Evolutionary conservation across 2,888 invertebrate species (phyloP).

Genomic region (Thereva unica): DNA sequence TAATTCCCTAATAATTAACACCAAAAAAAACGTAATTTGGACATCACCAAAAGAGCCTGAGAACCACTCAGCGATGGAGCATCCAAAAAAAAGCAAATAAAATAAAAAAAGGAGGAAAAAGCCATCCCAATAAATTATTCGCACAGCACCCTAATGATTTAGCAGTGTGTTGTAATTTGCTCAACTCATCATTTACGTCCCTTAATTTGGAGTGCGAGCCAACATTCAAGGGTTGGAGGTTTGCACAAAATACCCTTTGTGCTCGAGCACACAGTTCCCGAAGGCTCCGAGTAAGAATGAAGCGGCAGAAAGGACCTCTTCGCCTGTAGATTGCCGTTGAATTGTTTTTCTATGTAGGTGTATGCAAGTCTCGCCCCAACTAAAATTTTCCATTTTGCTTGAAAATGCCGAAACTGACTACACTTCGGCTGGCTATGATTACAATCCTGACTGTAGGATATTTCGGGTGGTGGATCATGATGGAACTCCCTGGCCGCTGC

Average conservation of each 20-base stretch:
- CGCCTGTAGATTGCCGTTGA: conserved; percentile 7
- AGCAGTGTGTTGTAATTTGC: conserved; percentile 41
- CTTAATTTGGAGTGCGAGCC: conserved; percentile 37
- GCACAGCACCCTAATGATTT: conserved; percentile 41
- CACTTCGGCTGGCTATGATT: conserved; percentile 25
- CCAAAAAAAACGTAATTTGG: conserved; percentile 31
- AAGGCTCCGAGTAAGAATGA: background rate
- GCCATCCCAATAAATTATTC: conserved; percentile 37
- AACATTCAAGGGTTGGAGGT: conserved; percentile 19
- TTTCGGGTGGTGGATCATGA: conserved; percentile 26
- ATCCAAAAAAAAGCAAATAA: conserved; percentile 12
- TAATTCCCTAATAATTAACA: conserved; percentile 29
- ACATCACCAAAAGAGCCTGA: conserved; percentile 22
- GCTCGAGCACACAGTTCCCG: background rate
- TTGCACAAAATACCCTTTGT: conserved; percentile 10
- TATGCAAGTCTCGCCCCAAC: conserved; percentile 9
- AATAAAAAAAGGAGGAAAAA: conserved; percentile 20
- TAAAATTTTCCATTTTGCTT: conserved; percentile 10
- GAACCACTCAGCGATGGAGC: conserved; percentile 21
- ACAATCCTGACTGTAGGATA: conserved; percentile 23
- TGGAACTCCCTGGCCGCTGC: conserved; percentile 8
- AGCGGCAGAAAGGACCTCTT: conserved; percentile 8
- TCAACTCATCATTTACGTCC: conserved; percentile 41
- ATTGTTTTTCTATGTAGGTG: conserved; percentile 17
- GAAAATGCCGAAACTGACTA: conserved; percentile 29